Conservation (phyloP, 1,140 invertebrate genomes). For the Adoxophyes honmai region DNA sequence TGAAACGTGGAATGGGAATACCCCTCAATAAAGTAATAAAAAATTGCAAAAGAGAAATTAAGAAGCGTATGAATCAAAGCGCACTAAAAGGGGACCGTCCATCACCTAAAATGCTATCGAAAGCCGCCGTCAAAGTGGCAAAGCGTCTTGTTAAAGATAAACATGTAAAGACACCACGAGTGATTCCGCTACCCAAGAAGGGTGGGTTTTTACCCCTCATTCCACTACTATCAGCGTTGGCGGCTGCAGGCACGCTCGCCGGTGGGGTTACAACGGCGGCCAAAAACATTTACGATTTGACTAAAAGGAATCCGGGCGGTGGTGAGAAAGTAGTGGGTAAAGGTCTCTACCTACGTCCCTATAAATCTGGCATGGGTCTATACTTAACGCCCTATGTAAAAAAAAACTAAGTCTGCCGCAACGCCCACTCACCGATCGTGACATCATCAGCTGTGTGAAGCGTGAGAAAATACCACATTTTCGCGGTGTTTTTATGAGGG, state of each 20-base stretch:
- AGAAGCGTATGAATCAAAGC: background rate
- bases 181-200: background rate
- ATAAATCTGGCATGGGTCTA: background rate
- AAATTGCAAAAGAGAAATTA: background rate
- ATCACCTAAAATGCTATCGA: background rate
- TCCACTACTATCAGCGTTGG: background rate
- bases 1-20: background rate
- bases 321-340: background rate
- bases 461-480: background rate
- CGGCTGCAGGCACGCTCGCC: background rate
- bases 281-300: background rate
- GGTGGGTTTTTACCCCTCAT: background rate
- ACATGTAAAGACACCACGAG: background rate
- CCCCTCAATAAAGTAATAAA: background rate
- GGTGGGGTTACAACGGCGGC: background rate
- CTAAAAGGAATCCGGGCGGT: background rate
- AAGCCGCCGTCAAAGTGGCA: background rate
- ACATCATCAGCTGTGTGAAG: background rate
- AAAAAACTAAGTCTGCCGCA: conserved; percentile 1
- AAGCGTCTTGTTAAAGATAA: background rate
- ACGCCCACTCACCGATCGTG: background rate
- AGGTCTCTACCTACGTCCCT: background rate
- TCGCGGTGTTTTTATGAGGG: background rate
- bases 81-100: background rate
- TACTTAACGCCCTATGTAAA: background rate